phyloP scores from a whole-genome alignment of 2,113 vertebrate genomes.

The Dromaius novaehollandiae region DNA sequence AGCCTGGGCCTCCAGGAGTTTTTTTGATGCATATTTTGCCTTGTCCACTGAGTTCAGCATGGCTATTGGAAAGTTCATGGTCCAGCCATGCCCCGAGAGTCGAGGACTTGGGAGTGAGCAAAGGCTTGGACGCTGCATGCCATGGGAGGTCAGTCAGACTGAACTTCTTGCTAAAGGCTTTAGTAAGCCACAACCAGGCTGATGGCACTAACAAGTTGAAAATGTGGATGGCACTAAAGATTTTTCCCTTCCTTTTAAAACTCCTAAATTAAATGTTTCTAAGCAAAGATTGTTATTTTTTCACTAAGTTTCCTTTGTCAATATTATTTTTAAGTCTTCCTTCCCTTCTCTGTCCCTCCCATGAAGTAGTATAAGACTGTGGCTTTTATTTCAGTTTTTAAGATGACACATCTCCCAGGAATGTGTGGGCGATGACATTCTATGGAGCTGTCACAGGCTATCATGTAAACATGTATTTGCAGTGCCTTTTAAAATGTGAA shows the following conservation, averaged over 20 bases:
- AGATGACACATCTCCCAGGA: constrained; percentile 67
- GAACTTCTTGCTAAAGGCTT: not conserved
- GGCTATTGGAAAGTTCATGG: not conserved
- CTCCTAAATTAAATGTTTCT: constrained; percentile 13
- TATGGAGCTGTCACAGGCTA: constrained; percentile 70
- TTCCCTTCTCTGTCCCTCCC: not conserved
- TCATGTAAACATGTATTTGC: constrained; percentile 72
- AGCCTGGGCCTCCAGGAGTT: rapidly evolving
- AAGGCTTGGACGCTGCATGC: not conserved
- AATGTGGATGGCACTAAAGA: not conserved
- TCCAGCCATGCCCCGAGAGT: not conserved
- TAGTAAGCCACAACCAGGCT: not conserved
- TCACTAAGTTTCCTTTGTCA: not conserved
- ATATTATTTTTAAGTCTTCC: constrained; percentile 39
- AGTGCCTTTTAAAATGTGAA: constrained; percentile 67
- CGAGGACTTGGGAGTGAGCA: not conserved
- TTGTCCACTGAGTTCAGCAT: not conserved
- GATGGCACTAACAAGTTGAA: not conserved
- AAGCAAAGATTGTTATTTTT: not conserved
- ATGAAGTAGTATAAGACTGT: constrained; percentile 53
- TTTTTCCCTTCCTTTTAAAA: not conserved
- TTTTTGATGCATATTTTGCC: not conserved
- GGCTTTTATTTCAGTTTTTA: constrained; percentile 50
- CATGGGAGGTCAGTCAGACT: not conserved
- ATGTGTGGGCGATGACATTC: constrained; percentile 67